phyloP scores from a whole-genome alignment of 2,797 vertebrate species.

The Valencia hispanica region DNA sequence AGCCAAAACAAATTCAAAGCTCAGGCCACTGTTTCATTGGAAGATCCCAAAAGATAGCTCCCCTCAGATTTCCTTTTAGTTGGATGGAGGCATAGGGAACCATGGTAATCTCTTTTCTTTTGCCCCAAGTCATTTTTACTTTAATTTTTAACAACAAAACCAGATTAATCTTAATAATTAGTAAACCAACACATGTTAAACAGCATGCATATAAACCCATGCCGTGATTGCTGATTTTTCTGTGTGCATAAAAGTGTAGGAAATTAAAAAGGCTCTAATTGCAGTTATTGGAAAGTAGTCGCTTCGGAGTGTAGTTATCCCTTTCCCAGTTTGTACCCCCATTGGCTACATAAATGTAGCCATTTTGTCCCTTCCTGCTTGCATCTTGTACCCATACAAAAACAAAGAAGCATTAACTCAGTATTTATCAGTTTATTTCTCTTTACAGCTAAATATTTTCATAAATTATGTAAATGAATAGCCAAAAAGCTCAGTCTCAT shows the following conservation, averaged over 20 bases:
- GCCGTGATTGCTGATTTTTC: constrained; percentile 1
- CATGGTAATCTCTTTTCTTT: constrained; percentile 2
- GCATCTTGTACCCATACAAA: background rate
- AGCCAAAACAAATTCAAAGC: constrained; percentile 57
- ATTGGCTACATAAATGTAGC: background rate
- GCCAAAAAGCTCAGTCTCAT: background rate
- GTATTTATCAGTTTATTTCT: too few relatives aligned
- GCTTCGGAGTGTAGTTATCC: background rate
- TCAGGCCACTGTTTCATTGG: constrained; percentile 52
- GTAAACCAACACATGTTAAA: constrained; percentile 6
- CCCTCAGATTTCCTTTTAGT: constrained; percentile 31
- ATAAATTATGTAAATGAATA: background rate
- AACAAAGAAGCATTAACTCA: background rate
- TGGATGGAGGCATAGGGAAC: constrained; percentile 17
- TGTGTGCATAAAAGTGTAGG: constrained; percentile 9
- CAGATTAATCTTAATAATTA: constrained; percentile 4
- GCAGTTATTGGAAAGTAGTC: background rate
- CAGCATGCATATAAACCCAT: background rate
- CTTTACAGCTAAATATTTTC: background rate
- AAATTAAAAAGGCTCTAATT: constrained; percentile 23
- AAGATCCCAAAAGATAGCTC: constrained; percentile 56
- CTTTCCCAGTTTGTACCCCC: background rate
- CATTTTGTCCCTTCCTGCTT: background rate
- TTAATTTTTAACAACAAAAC: background rate
- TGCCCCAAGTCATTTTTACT: constrained; percentile 1